Conservation (phyloP, 2,888 invertebrate species). For the Acleris laterana region DNA sequence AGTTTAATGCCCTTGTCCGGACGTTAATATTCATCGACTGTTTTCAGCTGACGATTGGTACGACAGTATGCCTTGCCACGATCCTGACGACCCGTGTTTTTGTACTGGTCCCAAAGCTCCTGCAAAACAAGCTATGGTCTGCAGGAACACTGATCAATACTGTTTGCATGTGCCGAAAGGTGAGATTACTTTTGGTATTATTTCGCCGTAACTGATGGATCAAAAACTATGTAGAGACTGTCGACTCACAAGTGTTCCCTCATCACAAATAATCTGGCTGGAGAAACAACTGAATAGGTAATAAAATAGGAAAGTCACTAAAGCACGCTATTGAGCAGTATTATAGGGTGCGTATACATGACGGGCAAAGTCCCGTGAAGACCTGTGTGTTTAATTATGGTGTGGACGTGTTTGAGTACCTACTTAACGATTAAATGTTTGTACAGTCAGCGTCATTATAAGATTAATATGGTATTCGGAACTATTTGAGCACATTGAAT, state of each 20-base stretch:
- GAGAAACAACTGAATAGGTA: too few species aligned
- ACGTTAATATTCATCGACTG: background rate
- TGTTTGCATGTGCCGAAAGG: constrained; percentile 79
- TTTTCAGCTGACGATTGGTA: constrained; percentile 61
- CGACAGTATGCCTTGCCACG: constrained; percentile 69
- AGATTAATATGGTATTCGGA: too few species aligned
- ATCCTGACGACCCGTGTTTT: constrained; percentile 70
- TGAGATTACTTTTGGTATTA: constrained; percentile 46
- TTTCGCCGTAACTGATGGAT: background rate
- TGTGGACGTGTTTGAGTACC: too few species aligned
- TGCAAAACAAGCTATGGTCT: constrained; percentile 61
- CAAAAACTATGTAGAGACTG: background rate
- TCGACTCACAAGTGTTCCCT: background rate
- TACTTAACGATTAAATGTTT: too few species aligned
- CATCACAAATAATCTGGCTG: too few species aligned
- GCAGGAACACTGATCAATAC: constrained; percentile 74
- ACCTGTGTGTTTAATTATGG: too few species aligned
- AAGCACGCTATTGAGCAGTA: too few species aligned
- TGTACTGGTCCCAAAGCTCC: constrained; percentile 67
- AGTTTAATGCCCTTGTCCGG: background rate
- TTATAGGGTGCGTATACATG: too few species aligned
- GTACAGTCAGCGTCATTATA: too few species aligned
- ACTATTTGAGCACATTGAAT: too few species aligned
- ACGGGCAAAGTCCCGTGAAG: too few species aligned
- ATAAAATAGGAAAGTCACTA: too few species aligned